phyloP scores from a whole-genome alignment of 2,888 invertebrate species.

The Acleris emargana region DNA sequence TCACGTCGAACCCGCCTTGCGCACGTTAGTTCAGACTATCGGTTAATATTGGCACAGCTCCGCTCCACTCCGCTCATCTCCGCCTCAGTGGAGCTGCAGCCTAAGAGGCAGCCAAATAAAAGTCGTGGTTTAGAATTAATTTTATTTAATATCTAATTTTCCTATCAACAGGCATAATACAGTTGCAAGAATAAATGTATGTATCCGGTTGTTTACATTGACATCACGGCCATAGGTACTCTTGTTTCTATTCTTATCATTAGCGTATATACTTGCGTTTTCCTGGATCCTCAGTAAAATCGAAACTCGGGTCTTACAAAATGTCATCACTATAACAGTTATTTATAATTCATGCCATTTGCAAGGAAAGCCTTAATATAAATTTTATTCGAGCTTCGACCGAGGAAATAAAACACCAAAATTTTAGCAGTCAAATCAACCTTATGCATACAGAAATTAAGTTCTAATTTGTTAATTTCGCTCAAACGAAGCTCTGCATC shows the following conservation, averaged over 20 bases:
- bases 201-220: conserved; percentile 61
- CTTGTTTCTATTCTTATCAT: conserved; percentile 30
- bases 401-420: conserved; percentile 59
- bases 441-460: conserved; percentile 48
- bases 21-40: too few relatives aligned
- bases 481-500: conserved; percentile 68
- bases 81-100: too few relatives aligned
- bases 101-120: conserved; percentile 49
- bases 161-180: conserved; percentile 81
- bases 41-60: too few relatives aligned
- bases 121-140: conserved; percentile 69
- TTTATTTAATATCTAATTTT: conserved; percentile 80
- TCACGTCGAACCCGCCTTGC: too few relatives aligned
- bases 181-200: conserved; percentile 76
- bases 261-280: conserved; percentile 28
- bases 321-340: conserved; percentile 32
- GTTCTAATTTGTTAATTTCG: conserved; percentile 56
- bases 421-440: conserved; percentile 53
- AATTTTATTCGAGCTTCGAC: conserved; percentile 65
- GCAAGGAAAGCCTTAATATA: conserved; percentile 74
- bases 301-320: conserved; percentile 34
- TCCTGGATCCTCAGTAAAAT: conserved; percentile 24
- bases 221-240: conserved; percentile 49
- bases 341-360: conserved; percentile 44
- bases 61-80: too few relatives aligned